Percentiles rank a stretch among this genome's conserved stretches.
phyloP scores from a whole-genome alignment of 2,113 vertebrate genomes.

The Proteles cristata region DNA sequence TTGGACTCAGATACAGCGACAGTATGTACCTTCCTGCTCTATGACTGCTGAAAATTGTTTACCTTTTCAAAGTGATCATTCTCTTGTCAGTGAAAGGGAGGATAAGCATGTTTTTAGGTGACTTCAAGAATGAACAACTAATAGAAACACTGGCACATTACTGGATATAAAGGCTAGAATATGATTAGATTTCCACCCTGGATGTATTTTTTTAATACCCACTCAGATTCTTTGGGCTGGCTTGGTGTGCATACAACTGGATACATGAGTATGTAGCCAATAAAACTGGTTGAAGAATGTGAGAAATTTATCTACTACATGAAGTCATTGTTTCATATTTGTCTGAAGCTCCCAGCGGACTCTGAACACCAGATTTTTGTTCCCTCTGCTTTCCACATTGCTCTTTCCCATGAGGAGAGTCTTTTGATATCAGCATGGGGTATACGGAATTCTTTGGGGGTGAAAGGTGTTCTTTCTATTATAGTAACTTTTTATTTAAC shows the following conservation, averaged over 20 bases:
- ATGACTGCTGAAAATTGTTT: neutral
- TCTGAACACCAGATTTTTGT: conserved; percentile 64
- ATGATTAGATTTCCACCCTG: neutral
- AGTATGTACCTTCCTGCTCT: neutral
- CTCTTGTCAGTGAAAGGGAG: neutral
- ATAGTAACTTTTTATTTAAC: conserved; percentile 76
- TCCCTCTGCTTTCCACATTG: conserved; percentile 75
- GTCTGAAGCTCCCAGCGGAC: conserved; percentile 76
- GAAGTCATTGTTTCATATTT: conserved; percentile 81
- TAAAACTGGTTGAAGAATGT: conserved; percentile 78
- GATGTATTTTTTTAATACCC: neutral
- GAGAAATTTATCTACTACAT: conserved; percentile 78
- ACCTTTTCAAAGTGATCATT: neutral
- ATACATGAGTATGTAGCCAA: conserved; percentile 61
- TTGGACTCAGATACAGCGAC: neutral
- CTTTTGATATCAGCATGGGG: conserved; percentile 81
- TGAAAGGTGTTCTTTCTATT: conserved; percentile 79
- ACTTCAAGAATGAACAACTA: conserved; percentile 3
- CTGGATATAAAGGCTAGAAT: neutral
- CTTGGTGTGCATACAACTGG: conserved; percentile 50
- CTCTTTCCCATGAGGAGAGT: conserved; percentile 77
- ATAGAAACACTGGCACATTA: neutral
- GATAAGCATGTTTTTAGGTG: neutral
- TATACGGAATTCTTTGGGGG: conserved; percentile 75
- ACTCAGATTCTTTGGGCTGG: neutral